Conservation (phyloP, 2,888 invertebrate species). For the Catotricha subobsoleta region DNA sequence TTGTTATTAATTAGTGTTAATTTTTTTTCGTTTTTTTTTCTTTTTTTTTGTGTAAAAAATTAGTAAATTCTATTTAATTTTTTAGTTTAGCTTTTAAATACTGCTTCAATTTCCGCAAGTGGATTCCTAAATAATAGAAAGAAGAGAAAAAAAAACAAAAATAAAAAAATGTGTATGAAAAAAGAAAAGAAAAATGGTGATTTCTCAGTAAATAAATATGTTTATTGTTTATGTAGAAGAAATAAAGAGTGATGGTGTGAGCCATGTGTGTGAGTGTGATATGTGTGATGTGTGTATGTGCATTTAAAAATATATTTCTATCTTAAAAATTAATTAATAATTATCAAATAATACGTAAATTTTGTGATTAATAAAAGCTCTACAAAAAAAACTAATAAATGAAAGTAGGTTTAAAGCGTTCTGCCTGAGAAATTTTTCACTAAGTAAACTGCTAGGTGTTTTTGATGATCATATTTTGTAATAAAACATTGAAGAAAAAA, state of each 20-base stretch:
- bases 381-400: too few relatives aligned
- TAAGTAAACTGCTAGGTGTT: too few relatives aligned
- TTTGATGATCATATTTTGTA: too few relatives aligned
- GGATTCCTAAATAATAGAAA: conserved; percentile 22
- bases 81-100: conserved; percentile 26
- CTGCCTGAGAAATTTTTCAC: too few relatives aligned
- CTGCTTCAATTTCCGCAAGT: conserved; percentile 31
- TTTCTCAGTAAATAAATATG: conserved; percentile 12
- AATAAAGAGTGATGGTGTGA: conserved; percentile 1
- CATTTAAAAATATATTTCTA: neutral
- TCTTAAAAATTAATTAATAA: too few relatives aligned
- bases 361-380: neutral
- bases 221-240: conserved; percentile 7
- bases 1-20: too few relatives aligned
- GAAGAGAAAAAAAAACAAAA: conserved; percentile 15
- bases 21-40: too few relatives aligned
- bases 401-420: too few relatives aligned
- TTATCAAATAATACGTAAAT: neutral
- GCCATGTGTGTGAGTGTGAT: conserved; percentile 2
- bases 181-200: conserved; percentile 13
- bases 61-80: too few relatives aligned
- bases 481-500: too few relatives aligned
- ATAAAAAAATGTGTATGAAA: conserved; percentile 7
- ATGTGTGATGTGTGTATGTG: neutral
- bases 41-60: neutral